phyloP scores from a whole-genome alignment of 2,113 vertebrate species.

The Atherinomorus stipes region DNA sequence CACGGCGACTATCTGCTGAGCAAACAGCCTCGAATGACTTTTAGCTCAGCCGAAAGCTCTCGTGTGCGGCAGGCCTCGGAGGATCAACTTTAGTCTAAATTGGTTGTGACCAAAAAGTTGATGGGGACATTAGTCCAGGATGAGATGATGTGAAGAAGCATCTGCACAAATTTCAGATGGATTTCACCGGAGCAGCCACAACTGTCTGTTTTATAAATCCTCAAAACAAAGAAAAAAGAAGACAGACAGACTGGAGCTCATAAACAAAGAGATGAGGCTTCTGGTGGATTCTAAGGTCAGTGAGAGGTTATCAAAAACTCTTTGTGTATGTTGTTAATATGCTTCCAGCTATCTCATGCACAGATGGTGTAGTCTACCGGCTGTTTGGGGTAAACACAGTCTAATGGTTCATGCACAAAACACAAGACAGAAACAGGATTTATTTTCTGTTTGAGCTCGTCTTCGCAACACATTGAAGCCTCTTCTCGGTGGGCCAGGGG shows the following conservation, averaged over 20 bases:
- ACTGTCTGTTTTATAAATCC: no score
- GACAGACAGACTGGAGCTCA: not conserved
- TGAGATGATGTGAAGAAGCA: no score
- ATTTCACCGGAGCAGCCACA: no score
- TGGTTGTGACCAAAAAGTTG: not conserved
- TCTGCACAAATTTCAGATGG: not conserved
- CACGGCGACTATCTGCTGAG: no score
- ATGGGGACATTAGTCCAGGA: not conserved
- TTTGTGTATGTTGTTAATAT: not conserved
- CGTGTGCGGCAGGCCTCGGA: no score
- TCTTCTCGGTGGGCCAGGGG: not conserved
- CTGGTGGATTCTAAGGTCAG: not conserved
- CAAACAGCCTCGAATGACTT: no score
- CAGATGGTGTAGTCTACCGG: not conserved
- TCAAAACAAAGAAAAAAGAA: no score
- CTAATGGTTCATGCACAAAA: conserved; percentile 5
- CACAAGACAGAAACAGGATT: not conserved
- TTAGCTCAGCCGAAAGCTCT: no score
- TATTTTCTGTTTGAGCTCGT: not conserved
- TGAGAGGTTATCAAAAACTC: not conserved
- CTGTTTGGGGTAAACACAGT: conserved; percentile 8
- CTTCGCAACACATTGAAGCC: not conserved
- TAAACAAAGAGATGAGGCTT: not conserved
- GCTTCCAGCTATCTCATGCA: not conserved
- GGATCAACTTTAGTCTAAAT: no score